Conservation (phyloP, 1,140 invertebrate species). For the Scaptomyza montana region DNA sequence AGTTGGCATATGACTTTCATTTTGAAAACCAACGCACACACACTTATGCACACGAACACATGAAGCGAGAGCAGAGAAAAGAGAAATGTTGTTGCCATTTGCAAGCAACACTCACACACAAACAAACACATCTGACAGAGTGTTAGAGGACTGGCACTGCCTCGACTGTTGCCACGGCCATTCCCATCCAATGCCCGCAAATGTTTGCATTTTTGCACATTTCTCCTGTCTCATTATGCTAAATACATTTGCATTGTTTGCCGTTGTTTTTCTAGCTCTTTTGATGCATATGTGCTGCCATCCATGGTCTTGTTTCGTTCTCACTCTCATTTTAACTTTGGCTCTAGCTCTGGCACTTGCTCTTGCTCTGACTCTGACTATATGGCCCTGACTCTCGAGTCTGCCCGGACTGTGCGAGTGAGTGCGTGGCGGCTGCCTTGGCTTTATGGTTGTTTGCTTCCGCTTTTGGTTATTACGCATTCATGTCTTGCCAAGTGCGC, state of each 20-base stretch:
- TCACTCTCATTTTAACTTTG: neutral
- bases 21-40: conserved; percentile 67
- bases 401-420: conserved; percentile 21
- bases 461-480: conserved; percentile 81
- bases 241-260: conserved; percentile 82
- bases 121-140: conserved; percentile 19
- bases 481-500: conserved; percentile 80
- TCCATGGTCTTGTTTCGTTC: conserved; percentile 15
- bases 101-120: conserved; percentile 67
- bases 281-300: conserved; percentile 77
- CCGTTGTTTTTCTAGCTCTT: conserved; percentile 81
- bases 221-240: conserved; percentile 82
- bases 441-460: conserved; percentile 78
- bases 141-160: conserved; percentile 45
- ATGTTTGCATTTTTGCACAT: conserved; percentile 82
- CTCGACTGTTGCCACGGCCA: conserved; percentile 4
- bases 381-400: conserved; percentile 12
- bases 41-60: conserved; percentile 11
- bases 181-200: conserved; percentile 56
- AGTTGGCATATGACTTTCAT: conserved; percentile 81
- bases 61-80: conserved; percentile 10
- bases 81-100: conserved; percentile 64
- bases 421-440: conserved; percentile 56
- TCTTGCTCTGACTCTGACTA: conserved; percentile 3
- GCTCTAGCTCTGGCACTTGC: neutral